Evolutionary conservation across 2,888 invertebrate species (phyloP), one percentile per base, ranked within the genome.

Genomic region (Artemia sinica): DNA sequence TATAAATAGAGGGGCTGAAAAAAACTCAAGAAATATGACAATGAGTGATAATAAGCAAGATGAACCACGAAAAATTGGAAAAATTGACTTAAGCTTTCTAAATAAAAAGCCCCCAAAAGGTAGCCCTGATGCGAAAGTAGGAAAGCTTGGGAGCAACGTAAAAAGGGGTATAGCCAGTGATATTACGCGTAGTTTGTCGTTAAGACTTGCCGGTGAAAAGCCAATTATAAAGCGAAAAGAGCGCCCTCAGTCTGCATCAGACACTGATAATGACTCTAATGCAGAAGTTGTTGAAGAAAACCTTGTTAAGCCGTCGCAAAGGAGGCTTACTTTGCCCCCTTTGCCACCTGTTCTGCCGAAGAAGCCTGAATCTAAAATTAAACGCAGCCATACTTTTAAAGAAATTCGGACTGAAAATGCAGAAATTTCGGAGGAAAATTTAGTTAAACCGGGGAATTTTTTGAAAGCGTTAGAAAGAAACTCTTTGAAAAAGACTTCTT

Each of bases 271-370:
- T 58, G 63, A 58, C 63, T 18, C n/a, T 28, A 58, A 58, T 58
- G 63, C 63, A n/a, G 63, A 58, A 58, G 63, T 58, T 28, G 63
- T 58, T 10, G 63, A 58, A 58, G 63, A 58, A 58, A n/a, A 10
- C 28, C 63, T 58, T 28, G 63, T 58, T 18, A 58, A 58, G 28
- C 63, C 63, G 2, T 58, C 63, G 28, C 63, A 58, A 10, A n/a
- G 63, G 63, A 58, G 28, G 14, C 63, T 58, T 10, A 10, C 63
- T 28, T 28, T 58, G 1, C 63, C 63, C 8, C 63, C 63, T 28
- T 28, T 58, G n/a, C 63, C 63, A n/a, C 63, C 63, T 58, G 63
- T 58, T 11, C 9, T 58, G 63, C 63, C 63, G 63, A 58, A 28
- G 63, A 58, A 58, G 12, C 63, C 63, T 9, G 63, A 58, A 28